Conservation (phyloP, 2,888 invertebrate species). For the Amiota communis region DNA sequence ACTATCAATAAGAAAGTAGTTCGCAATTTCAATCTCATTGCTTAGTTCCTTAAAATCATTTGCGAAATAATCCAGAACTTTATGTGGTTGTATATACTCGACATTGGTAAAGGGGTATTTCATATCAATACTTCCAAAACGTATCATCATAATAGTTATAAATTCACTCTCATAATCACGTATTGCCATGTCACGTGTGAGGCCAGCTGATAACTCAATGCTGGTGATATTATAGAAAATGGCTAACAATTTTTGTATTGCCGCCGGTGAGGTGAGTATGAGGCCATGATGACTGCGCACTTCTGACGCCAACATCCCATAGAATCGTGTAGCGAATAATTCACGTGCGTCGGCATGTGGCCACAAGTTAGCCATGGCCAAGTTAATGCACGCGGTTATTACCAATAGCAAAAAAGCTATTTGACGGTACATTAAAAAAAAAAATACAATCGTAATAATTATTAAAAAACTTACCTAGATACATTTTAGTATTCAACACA, state of each 20-base stretch:
- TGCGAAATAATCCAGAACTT: slow-evolving; percentile 20
- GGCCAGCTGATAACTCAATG: background rate
- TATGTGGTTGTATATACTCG: background rate
- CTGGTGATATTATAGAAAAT: slow-evolving; percentile 30
- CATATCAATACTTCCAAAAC: background rate
- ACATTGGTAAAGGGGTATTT: background rate
- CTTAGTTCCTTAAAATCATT: slow-evolving; percentile 30
- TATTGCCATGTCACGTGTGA: slow-evolving; percentile 30
- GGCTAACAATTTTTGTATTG: slow-evolving; percentile 29
- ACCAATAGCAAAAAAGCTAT: no score
- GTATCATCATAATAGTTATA: background rate
- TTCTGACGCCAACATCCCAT: background rate
- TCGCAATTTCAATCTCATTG: background rate
- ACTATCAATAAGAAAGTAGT: slow-evolving; percentile 24
- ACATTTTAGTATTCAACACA: no score
- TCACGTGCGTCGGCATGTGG: slow-evolving; percentile 21
- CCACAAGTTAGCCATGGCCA: background rate
- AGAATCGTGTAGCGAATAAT: slow-evolving; percentile 12
- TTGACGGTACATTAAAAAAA: no score
- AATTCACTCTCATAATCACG: background rate
- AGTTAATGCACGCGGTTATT: no score
- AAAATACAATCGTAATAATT: no score
- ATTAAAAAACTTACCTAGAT: no score
- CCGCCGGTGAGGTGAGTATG: slow-evolving; percentile 29
- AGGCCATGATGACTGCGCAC: background rate